Evolutionary conservation across 2,888 invertebrate genomes (phyloP), one percentile per base, ranked within the genome.

Genomic region (Rhamnusium bicolor): DNA sequence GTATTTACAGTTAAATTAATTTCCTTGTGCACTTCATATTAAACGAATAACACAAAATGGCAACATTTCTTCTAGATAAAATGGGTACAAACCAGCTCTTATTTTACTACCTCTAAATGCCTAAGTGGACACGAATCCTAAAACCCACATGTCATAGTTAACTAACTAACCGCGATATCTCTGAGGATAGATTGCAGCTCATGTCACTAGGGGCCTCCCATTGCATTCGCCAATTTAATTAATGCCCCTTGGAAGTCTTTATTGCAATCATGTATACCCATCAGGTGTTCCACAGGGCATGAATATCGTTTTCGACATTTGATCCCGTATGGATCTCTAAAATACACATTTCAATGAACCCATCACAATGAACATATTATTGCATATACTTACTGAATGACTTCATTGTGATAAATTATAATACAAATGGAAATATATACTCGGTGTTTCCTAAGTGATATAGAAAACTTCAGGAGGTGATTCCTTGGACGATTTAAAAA

Each of bases 81-180:
- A 12, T 40, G 1, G 1, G 1, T 12, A 40, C 1, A 12, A n/a
- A n/a, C n/a, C 40, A n/a, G n/a, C 40, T 40, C 27, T 27, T 24
- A 5, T 24, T 24, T 12, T 24, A 14, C 54, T 27, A 8, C 6
- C 19, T 19, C 58, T 58, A 18, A 32, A 32, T 5, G 18, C 0
- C 8, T 58, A 58, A 58, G 18, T 29, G 32, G 29, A 14, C 7
- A 2, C 18, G 7, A n/a, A 56, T 29, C 21, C 16, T 2, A 16
- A 2, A 32, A 32, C 32, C 18, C 58, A 29, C 12, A n/a, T 32
- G 40, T 40, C 40, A 40, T 40, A 40, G n/a, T 40, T 40, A 29
- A 29, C 32, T 14, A 58, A 32, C 32, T 18, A 32, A 32, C 58
- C 18, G 58, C 29, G 58, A 32, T 58, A 32, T 58, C 58, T n/a